A percentile compares a stretch with the other conserved stretches of the same genome.
Conservation (phyloP, 2,888 invertebrate species). For the Elgonia sp. region DNA sequence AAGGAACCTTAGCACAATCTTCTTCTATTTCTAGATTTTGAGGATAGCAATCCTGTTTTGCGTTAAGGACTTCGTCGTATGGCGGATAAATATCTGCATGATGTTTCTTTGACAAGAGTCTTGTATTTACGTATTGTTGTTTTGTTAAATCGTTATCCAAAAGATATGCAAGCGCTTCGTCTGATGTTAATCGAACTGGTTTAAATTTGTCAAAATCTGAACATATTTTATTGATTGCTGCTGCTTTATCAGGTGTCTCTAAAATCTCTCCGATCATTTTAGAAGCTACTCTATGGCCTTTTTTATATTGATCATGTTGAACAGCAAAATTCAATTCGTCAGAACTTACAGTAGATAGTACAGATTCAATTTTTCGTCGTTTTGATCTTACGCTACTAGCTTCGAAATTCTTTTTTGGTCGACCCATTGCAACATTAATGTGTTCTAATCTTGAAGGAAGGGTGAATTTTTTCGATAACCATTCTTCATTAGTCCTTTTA, state of each 20-base stretch:
- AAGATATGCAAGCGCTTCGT: conserved; percentile 29
- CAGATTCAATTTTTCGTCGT: conserved; percentile 14
- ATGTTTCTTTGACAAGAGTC: conserved; percentile 33
- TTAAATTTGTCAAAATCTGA: conserved; percentile 6
- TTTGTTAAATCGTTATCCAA: conserved; percentile 40
- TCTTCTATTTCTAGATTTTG: conserved; percentile 42
- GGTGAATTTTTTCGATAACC: conserved; percentile 1
- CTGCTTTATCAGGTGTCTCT: neutral
- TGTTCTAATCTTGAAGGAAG: neutral
- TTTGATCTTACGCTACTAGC: neutral
- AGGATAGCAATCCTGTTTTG: conserved; percentile 45
- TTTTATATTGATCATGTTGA: conserved; percentile 1
- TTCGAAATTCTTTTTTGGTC: conserved; percentile 24
- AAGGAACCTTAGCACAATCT: conserved; percentile 11
- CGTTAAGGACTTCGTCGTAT: conserved; percentile 21
- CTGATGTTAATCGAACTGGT: conserved; percentile 3
- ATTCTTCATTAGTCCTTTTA: neutral
- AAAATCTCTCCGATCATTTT: conserved; percentile 24
- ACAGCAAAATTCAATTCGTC: conserved; percentile 35
- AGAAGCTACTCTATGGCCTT: conserved; percentile 14
- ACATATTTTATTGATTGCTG: neutral
- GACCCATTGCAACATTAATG: neutral
- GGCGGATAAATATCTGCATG: conserved; percentile 55
- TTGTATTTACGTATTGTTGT: conserved; percentile 27
- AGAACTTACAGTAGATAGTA: too few species aligned